phyloP scores from a whole-genome alignment of 2,113 vertebrate genomes.

The Thunnus maccoyii region DNA sequence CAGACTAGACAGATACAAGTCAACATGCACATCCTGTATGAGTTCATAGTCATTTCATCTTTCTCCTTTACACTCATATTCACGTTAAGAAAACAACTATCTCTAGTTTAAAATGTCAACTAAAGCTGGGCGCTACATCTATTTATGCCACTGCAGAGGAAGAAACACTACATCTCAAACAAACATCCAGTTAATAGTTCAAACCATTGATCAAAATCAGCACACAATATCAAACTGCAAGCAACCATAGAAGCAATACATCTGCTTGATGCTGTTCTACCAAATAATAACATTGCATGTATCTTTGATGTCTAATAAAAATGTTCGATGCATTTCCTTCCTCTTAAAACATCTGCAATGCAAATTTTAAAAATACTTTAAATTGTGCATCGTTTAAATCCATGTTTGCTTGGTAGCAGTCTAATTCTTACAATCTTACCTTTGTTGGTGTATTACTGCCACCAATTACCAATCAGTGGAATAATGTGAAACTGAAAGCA shows the following conservation, averaged over 20 bases:
- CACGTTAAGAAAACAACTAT: no score
- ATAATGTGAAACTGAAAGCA: conserved; percentile 1
- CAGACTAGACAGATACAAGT: no score
- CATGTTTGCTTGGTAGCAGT: no score
- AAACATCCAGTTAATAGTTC: neutral
- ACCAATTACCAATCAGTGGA: neutral
- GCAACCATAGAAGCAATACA: neutral
- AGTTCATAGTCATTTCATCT: no score
- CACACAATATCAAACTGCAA: neutral
- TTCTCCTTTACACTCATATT: no score
- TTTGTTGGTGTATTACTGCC: neutral
- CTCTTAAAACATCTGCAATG: neutral
- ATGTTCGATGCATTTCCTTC: neutral
- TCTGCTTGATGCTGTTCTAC: neutral
- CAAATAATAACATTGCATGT: neutral
- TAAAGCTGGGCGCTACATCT: neutral
- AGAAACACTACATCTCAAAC: neutral
- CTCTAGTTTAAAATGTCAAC: no score
- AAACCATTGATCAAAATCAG: no score
- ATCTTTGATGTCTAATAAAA: neutral
- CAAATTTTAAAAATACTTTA: neutral
- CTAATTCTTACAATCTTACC: no score
- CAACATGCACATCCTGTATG: no score
- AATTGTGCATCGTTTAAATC: no score
- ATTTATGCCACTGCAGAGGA: neutral